Evolutionary conservation across 2,888 invertebrate species (phyloP), one percentile per base, ranked within the genome.

Genomic region (Erebia palarica): DNA sequence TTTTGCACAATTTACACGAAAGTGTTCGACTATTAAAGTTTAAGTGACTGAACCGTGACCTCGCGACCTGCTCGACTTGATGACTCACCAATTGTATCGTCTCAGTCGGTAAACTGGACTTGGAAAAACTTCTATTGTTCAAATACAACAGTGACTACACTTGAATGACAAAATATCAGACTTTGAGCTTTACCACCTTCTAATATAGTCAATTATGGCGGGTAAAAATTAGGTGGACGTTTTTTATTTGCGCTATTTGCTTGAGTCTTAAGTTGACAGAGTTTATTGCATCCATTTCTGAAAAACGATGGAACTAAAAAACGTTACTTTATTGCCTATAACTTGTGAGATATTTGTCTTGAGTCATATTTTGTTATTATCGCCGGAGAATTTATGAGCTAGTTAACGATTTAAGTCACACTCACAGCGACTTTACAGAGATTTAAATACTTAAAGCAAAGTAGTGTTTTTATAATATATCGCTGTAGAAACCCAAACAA

Each of bases 11-110:
- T 58, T 59, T 58, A 58, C 66, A 47, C 47, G 47, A 64, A 51
- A 64, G 21, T 51, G 7, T 13, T n/a, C n/a, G n/a, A 14, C n/a
- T 49, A 51, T 9, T 21, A 58, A 82, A 80, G 82, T 9, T 21
- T 47, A 82, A 80, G 82, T 80, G 85, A 77, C 79, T 85, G 88
- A 89, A 88, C 90, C 87, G 83, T 80, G 83, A 85, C 86, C 82
- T 79, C 81, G 72, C 84, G 86, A 88, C 88, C 88, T 82, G 82
- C 36, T 36, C 76, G 75, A 75, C 76, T 79, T 79, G 86, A 84
- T 90, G 90, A 91, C 78, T 91, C 91, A 92, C 84, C 87, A 89
- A 89, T 87, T 81, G 79, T 79, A 80, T 80, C 78, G 82, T 82
- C 84, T 72, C 85, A 87, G 84, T 87, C 47, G 27, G 49, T 86